phyloP scores from a whole-genome alignment of 1,140 invertebrate species.

The Papilio machaon region DNA sequence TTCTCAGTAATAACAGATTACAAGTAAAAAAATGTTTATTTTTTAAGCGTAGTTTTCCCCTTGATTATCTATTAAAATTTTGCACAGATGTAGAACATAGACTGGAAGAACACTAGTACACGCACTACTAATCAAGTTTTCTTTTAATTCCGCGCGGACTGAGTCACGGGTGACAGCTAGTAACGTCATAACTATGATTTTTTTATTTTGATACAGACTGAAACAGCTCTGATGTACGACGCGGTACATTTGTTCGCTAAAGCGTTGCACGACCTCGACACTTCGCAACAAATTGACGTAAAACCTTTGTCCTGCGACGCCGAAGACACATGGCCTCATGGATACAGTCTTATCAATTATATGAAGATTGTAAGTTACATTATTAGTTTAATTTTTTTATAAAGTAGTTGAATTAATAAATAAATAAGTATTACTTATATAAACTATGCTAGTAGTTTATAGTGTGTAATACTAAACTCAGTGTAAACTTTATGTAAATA shows the following conservation, averaged over 20 bases:
- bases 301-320: slow-evolving; percentile 94
- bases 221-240: slow-evolving; percentile 97
- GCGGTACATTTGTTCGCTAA: slow-evolving; percentile 97
- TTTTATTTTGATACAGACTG: slow-evolving; percentile 85
- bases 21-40: no score
- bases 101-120: no score
- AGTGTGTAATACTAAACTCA: not conserved
- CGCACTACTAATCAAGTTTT: no score
- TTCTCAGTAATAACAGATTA: no score
- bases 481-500: slow-evolving; percentile 64
- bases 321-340: slow-evolving; percentile 95
- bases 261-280: slow-evolving; percentile 94
- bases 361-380: slow-evolving; percentile 95
- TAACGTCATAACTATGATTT: no score
- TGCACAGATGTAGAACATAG: no score
- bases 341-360: slow-evolving; percentile 97
- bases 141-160: no score
- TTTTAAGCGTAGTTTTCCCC: no score
- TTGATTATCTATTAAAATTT: no score
- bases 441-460: not conserved
- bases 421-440: not conserved
- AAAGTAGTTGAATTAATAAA: slow-evolving; percentile 24
- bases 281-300: slow-evolving; percentile 94
- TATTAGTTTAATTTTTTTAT: slow-evolving; percentile 40
- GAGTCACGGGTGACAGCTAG: no score